A percentile compares a stretch with the other conserved stretches of the same genome.
Conservation (phyloP, 1,140 invertebrate species). For the Heliothis virescens region DNA sequence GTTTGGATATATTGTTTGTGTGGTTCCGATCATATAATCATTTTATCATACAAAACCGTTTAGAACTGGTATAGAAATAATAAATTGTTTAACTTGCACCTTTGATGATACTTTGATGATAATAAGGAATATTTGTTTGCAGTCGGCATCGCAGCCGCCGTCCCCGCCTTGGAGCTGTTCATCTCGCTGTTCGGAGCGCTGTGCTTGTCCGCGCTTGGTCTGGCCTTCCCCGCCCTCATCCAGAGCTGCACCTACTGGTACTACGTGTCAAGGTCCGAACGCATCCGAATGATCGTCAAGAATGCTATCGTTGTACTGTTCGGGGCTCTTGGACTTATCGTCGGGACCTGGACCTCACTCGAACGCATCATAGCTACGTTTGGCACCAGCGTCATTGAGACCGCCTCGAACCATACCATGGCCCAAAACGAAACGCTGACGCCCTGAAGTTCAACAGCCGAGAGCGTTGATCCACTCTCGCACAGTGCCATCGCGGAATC, state of each 20-base stretch:
- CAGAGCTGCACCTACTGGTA: conserved; percentile 89
- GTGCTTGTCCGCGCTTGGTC: conserved; percentile 93
- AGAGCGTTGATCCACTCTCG: conserved; percentile 25
- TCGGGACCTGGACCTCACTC: conserved; percentile 91
- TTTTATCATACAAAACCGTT: too few relatives aligned
- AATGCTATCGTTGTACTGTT: conserved; percentile 91
- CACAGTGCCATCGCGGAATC: conserved; percentile 37
- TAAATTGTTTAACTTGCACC: neutral
- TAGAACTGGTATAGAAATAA: too few relatives aligned
- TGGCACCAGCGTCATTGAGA: conserved; percentile 2
- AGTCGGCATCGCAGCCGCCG: conserved; percentile 92
- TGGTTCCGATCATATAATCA: neutral
- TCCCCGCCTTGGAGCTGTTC: conserved; percentile 94
- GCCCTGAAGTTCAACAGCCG: neutral
- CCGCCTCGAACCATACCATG: neutral
- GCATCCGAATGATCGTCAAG: conserved; percentile 87
- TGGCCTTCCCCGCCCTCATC: conserved; percentile 96
- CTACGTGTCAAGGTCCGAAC: conserved; percentile 78
- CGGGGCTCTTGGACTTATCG: conserved; percentile 89
- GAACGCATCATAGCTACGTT: conserved; percentile 88
- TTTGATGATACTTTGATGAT: too few relatives aligned
- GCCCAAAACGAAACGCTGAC: neutral
- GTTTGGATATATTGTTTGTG: too few relatives aligned
- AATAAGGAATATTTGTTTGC: conserved; percentile 57
- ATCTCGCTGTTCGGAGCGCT: conserved; percentile 96